Conservation (phyloP, 1,140 invertebrate genomes). For the Diachasma alloeum region DNA sequence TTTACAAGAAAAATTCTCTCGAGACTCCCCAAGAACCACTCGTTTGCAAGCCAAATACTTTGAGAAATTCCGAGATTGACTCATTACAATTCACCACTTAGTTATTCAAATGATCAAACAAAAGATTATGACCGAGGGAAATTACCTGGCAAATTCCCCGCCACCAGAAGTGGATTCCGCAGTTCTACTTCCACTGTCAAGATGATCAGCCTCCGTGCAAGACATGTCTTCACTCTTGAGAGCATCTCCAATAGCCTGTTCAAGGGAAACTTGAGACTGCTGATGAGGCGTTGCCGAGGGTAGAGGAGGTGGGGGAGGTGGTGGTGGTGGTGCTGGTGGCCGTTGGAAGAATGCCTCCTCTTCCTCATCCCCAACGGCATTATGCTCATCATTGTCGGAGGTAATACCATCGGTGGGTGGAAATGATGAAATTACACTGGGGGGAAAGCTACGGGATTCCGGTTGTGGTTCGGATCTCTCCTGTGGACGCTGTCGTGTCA, state of each 20-base stretch:
- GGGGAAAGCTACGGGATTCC: constrained; percentile 60
- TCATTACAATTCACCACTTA: background rate
- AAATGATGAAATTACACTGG: constrained; percentile 47
- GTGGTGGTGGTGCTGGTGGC: constrained; percentile 38
- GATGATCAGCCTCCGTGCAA: constrained; percentile 23
- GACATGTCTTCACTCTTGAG: constrained; percentile 41
- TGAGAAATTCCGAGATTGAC: background rate
- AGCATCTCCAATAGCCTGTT: constrained; percentile 33
- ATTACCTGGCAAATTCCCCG: constrained; percentile 53
- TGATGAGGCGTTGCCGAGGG: constrained; percentile 26
- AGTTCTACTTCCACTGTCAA: constrained; percentile 18
- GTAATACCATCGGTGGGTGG: constrained; percentile 37
- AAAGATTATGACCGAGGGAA: background rate
- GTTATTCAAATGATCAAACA: too few species aligned
- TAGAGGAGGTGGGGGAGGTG: constrained; percentile 32
- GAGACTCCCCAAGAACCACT: too few species aligned
- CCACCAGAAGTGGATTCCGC: constrained; percentile 36
- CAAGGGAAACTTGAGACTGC: constrained; percentile 45
- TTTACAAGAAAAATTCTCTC: too few species aligned
- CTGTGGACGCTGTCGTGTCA: constrained; percentile 51
- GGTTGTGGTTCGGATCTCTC: constrained; percentile 48
- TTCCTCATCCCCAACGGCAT: constrained; percentile 42
- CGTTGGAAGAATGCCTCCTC: constrained; percentile 59
- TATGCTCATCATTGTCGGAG: constrained; percentile 20
- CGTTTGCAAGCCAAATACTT: too few species aligned